Base-by-base conservation (phyloP, 2,888 invertebrate species). In the Dioctria linearis region DNA sequence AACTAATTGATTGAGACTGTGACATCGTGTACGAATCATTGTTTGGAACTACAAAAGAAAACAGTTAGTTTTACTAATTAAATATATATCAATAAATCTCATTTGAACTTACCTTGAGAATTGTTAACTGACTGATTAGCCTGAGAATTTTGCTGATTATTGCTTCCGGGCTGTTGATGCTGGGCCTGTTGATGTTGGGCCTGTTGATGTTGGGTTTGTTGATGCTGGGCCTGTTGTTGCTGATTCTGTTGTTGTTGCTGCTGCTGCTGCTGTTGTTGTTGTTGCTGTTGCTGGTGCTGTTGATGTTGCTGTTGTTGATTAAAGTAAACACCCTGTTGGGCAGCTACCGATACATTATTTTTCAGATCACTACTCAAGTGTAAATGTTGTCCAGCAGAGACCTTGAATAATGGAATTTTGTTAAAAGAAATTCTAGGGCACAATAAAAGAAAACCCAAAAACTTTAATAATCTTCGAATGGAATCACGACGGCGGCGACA, bases 381-480 rank as follows among this genome's bases (percentile, higher is more conserved):
- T 91, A 95, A 92, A 86, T 95, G 95, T 89, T 96, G 96, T 46
- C 95, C 96, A 84, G 95, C 95, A 3, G 95, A 95, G 85, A 96
- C 95, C 95, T 96, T 88, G 42, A 86, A 59, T 81, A 84, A 80
- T 82, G 78, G 59, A 81, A 82, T 49, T 83, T 11, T 79, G 46
- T 57, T 25, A 57, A 9, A 75, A 66, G 5, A n/a, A 4, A 25
- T 25, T 25, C 25, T 25, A 25, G 25, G 25, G 25, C 2, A 79
- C 2, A 80, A 79, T 25, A 46, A 11, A n/a, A 54, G 3, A 61
- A 61, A 59, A 39, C 37, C 39, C 5, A 13, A 6, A 61, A 61
- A 61, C 11, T 51, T 11, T 51, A 51, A 25, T 40, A 61, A 40
- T 61, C 66, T 66, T 54, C 25, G 66, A 78, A 51, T 78, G 66